phyloP scores from a whole-genome alignment of 1,140 invertebrate species.

The Hermetia illucens region DNA sequence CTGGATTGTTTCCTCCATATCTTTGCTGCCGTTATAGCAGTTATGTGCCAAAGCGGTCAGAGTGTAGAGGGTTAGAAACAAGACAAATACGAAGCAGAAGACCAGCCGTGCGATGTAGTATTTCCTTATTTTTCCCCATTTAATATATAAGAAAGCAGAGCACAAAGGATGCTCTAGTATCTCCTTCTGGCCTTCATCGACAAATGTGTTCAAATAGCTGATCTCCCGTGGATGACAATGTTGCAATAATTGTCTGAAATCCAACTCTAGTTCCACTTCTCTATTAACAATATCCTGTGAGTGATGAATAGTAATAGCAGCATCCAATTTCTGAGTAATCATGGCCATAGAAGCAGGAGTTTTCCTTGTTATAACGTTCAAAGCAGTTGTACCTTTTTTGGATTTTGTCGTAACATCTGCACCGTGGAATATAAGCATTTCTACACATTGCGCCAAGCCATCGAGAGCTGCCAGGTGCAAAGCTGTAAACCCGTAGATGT shows the following conservation, averaged over 20 bases:
- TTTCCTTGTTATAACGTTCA: conserved; percentile 68
- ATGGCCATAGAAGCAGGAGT: conserved; percentile 65
- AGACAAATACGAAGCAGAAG: conserved; percentile 63
- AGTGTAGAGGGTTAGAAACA: conserved; percentile 63
- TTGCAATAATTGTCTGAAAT: conserved; percentile 63
- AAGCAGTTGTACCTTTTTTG: conserved; percentile 64
- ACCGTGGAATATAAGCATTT: conserved; percentile 65
- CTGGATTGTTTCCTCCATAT: conserved; percentile 49
- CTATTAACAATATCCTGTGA: conserved; percentile 58
- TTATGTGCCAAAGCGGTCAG: conserved; percentile 61
- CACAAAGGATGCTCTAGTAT: conserved; percentile 68
- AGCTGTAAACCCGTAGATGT: conserved; percentile 79
- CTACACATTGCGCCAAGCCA: conserved; percentile 67
- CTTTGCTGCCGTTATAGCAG: conserved; percentile 60
- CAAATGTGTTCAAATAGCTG: conserved; percentile 65
- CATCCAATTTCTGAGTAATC: conserved; percentile 59
- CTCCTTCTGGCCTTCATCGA: conserved; percentile 70
- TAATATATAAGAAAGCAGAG: conserved; percentile 67
- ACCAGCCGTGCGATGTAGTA: conserved; percentile 67
- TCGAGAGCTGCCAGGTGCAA: conserved; percentile 76
- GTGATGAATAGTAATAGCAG: conserved; percentile 61
- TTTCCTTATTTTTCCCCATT: conserved; percentile 81
- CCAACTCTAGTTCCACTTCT: conserved; percentile 65
- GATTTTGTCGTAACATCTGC: conserved; percentile 72
- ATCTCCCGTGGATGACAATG: conserved; percentile 66